Base-by-base conservation (phyloP, 30 jellyfish, hydroid and myxozoan species). In the Phacellophora camtschatica region DNA sequence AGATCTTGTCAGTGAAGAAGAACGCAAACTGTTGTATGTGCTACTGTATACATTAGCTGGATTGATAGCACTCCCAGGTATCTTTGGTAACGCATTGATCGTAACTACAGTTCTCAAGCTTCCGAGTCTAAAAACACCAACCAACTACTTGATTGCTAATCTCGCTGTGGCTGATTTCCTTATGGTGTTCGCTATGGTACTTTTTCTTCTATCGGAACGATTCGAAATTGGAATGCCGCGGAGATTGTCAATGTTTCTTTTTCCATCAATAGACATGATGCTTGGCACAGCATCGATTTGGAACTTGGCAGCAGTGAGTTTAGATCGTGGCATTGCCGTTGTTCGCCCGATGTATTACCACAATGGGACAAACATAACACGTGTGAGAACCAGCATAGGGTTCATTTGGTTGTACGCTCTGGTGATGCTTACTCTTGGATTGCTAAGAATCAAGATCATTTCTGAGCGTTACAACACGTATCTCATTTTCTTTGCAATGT, bases 271-370 rank as follows among this genome's bases (percentile, higher is more conserved):
- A 25, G 97, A 90, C 70, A 90, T 83, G 43, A 62, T 67, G 62
- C 42, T 83, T 4, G 96, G 97, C 39, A 29, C 89, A 0, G 97
- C 97, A 0, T 82, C 96, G 53, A 82, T 90, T 31, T 66, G 85
- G 80, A 90, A 84, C 51, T 67, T 90, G 81, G 92, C 96, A 23
- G 94, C 96, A 0, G 97, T 90, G 25, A 90, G 97, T 66, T 29
- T 71, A 23, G 97, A 90, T 64, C 81, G 97, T 4, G 97, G 94
- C 37, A 67, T 90, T 5, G 97, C 97, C 43, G 97, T 90, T 5
- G 32, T 75, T 61, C 76, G 66, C 25, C 97, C 97, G 23, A 23
- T 90, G 56, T 85, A 83, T 5, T 90, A 90, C 84, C 63, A 81
- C 34, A 50, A 59, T 39, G 7, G 74, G 56, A 25, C 83, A 19